Percentiles rank a stretch among this genome's conserved stretches.
phyloP scores from a whole-genome alignment of 1,140 invertebrate species.

The Pogonus chalceus region DNA sequence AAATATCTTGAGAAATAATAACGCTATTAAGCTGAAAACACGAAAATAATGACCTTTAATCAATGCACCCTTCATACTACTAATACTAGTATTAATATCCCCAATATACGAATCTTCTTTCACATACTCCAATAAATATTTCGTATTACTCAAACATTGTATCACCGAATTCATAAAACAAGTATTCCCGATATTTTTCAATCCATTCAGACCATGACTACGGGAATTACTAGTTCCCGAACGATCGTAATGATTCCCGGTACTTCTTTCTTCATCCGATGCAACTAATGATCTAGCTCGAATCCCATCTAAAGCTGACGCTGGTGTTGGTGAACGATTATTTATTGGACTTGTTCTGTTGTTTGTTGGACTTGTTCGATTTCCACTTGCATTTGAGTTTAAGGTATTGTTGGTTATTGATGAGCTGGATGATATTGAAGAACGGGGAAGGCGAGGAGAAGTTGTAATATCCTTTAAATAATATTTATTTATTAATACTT shows the following conservation, averaged over 20 bases:
- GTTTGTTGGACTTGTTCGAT: neutral
- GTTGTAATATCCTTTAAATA: conserved; percentile 10
- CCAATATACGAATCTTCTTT: conserved; percentile 48
- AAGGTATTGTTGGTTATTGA: neutral
- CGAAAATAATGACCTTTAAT: conserved; percentile 46
- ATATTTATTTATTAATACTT: neutral
- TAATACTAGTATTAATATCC: conserved; percentile 69
- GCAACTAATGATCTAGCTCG: neutral
- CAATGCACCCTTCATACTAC: conserved; percentile 71
- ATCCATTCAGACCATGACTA: conserved; percentile 63
- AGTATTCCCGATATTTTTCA: conserved; percentile 89
- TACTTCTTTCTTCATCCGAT: neutral
- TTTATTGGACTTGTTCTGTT: neutral
- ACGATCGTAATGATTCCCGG: neutral
- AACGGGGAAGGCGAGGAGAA: conserved; percentile 3
- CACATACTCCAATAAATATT: conserved; percentile 68
- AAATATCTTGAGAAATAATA: too few species aligned
- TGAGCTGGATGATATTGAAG: neutral
- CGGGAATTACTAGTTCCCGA: neutral
- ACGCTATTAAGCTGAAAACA: too few species aligned
- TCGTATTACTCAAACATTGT: conserved; percentile 86
- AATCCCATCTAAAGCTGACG: neutral
- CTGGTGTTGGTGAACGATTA: neutral
- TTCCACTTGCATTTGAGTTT: neutral
- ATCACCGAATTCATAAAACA: conserved; percentile 97